Percentiles rank a stretch among this genome's conserved stretches.
Evolutionary conservation across 2,113 vertebrate species (phyloP).

Genomic region (Lontra canadensis): DNA sequence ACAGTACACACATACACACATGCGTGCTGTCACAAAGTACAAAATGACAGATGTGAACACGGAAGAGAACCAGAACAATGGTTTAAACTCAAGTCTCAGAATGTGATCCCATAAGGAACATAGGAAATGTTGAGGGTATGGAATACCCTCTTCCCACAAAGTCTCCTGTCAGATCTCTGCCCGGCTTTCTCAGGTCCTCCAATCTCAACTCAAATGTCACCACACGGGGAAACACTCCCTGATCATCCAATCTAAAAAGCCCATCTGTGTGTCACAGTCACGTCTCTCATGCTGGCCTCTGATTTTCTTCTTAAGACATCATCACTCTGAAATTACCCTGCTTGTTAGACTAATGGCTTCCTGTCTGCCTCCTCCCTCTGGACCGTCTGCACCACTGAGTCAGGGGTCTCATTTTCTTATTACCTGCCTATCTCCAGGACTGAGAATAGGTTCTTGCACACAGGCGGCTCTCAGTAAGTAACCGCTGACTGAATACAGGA

Average conservation of each 20-base stretch:
- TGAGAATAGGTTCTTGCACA: background rate
- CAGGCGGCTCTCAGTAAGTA: background rate
- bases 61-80: background rate
- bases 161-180: background rate
- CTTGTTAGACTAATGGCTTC: background rate
- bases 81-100: background rate
- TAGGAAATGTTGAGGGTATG: background rate
- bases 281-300: background rate
- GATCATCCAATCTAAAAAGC: background rate
- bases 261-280: background rate
- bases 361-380: background rate
- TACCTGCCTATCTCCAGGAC: no score
- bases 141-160: background rate
- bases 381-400: background rate
- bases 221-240: background rate
- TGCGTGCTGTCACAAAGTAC: background rate
- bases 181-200: background rate
- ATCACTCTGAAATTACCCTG: background rate
- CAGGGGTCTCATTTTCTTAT: no score
- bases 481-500: background rate
- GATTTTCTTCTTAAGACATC: background rate
- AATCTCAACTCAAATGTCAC: background rate
- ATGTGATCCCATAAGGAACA: background rate
- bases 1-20: accelerated
- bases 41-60: background rate